phyloP scores from a whole-genome alignment of 1,140 invertebrate species.

The Dendroctonus ponderosae region DNA sequence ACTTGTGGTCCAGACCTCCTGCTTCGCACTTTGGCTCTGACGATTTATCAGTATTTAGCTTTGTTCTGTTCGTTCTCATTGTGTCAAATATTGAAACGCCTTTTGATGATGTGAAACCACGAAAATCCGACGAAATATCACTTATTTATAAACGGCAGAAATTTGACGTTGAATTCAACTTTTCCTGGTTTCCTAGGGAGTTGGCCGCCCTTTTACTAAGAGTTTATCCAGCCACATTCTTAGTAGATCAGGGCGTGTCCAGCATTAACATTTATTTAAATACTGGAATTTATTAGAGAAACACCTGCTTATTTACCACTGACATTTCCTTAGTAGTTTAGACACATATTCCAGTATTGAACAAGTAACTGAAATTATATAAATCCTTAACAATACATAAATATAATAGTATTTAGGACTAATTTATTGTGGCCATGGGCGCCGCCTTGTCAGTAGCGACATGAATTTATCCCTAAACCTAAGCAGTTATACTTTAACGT shows the following conservation, averaged over 20 bases:
- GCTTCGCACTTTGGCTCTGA: constrained; percentile 31
- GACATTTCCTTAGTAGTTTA: background rate
- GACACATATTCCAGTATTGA: background rate
- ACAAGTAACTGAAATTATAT: background rate
- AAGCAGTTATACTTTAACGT: constrained; percentile 19
- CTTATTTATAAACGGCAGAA: no score
- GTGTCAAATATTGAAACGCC: background rate
- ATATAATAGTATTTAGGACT: constrained; percentile 19
- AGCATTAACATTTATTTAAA: constrained; percentile 23
- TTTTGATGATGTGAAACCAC: background rate
- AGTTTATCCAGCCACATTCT: constrained; percentile 51
- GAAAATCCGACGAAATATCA: background rate
- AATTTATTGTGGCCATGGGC: constrained; percentile 21
- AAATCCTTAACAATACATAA: constrained; percentile 2
- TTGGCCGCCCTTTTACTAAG: constrained; percentile 47
- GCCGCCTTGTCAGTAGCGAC: constrained; percentile 18
- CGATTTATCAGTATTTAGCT: constrained; percentile 25
- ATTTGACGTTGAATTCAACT: no score
- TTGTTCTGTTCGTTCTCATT: constrained; percentile 1
- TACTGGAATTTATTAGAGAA: background rate
- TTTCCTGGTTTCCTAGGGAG: background rate
- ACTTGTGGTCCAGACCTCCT: constrained; percentile 32
- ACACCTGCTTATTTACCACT: background rate
- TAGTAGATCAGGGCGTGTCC: constrained; percentile 45
- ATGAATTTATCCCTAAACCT: constrained; percentile 11